These are phyloP conservation scores for Cyclopterus lumpus DNA, from an alignment of 2,797 vertebrate genomes.

Conservation along the genomic window DNA sequence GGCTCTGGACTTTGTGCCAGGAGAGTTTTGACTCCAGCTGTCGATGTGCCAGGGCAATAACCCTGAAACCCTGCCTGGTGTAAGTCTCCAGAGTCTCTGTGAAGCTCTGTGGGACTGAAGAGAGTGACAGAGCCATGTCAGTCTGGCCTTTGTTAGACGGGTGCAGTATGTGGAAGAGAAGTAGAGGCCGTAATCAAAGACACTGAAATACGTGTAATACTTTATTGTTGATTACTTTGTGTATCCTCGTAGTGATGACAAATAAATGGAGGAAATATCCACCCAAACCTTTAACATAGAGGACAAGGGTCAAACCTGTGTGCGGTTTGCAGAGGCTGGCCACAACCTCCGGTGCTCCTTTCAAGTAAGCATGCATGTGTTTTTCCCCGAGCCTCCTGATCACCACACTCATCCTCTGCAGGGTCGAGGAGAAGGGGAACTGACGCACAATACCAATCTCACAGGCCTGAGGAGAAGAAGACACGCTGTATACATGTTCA, in stretches of 20 bases:
- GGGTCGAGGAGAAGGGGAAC: conserved; percentile 94
- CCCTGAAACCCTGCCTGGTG: conserved; percentile 95
- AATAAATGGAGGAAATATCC: neutral
- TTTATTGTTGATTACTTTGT: neutral
- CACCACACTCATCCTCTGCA: conserved; percentile 97
- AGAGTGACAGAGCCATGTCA: neutral
- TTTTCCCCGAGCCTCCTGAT: conserved; percentile 90
- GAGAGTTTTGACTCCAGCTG: conserved; percentile 94
- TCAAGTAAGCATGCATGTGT: conserved; percentile 94
- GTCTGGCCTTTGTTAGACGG: neutral
- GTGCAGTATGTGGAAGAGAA: neutral
- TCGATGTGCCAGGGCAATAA: conserved; percentile 95
- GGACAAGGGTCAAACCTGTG: conserved; percentile 83
- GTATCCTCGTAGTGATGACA: neutral
- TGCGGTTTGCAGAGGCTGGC: conserved; percentile 91
- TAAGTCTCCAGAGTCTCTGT: conserved; percentile 90
- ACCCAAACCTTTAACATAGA: neutral
- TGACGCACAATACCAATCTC: conserved; percentile 97
- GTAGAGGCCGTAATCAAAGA: neutral
- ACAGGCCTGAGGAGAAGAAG: conserved; percentile 71
- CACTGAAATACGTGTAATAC: neutral
- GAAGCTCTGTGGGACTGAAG: conserved; percentile 91
- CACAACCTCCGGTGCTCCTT: conserved; percentile 95
- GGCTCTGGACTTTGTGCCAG: conserved; percentile 96
- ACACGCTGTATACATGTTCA: neutral